A percentile compares a stretch with the other conserved stretches of the same genome.
phyloP scores from a whole-genome alignment of 2,797 vertebrate species.

The Heteromormyrus szaboi region DNA sequence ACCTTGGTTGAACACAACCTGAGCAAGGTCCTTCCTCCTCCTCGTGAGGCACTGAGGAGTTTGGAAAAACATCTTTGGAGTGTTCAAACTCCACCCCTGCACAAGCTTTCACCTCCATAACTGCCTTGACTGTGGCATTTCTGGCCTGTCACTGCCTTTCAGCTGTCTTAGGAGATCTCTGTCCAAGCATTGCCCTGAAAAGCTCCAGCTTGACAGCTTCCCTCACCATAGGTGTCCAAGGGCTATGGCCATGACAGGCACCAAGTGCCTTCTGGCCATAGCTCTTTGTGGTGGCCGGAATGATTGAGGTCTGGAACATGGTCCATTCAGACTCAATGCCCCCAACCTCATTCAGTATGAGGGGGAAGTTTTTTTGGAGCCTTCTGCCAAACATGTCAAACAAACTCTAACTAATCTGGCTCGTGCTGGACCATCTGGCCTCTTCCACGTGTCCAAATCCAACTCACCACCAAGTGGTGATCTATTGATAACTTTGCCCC shows the following conservation, averaged over 20 bases:
- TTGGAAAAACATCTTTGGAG: background rate
- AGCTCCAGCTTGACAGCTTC: background rate
- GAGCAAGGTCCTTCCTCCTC: background rate
- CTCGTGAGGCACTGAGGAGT: background rate
- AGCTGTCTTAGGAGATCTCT: background rate
- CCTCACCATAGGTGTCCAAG: background rate
- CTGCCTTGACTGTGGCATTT: background rate
- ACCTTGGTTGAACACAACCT: background rate
- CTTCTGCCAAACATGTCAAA: background rate
- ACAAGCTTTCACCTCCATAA: background rate
- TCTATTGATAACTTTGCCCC: background rate
- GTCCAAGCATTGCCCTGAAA: background rate
- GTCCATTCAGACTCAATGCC: background rate
- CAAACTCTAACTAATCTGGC: background rate
- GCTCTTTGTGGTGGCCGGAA: background rate
- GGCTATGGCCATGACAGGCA: background rate
- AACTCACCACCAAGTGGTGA: background rate
- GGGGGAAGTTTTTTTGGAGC: background rate
- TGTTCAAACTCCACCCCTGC: background rate
- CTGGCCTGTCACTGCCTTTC: background rate
- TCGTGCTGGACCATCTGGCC: background rate
- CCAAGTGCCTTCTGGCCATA: background rate
- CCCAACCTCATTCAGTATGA: background rate
- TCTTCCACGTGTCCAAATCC: background rate
- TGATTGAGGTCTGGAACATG: background rate